These are phyloP conservation scores for Drosophila orosa DNA, from an alignment of 1,140 invertebrate species.

Conservation along the genomic window DNA sequence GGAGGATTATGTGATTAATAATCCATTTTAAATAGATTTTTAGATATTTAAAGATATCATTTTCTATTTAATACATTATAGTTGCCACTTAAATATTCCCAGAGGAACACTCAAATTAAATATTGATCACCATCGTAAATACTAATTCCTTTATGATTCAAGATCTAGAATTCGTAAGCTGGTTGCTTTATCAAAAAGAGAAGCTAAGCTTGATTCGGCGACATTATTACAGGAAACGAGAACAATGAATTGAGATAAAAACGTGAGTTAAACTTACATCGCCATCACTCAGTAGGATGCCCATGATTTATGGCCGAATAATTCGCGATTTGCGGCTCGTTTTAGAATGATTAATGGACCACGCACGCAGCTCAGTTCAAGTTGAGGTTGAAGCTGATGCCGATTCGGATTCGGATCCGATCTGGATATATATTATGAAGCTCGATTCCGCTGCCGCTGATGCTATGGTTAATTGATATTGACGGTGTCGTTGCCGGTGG, in stretches of 20 bases:
- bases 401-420: slow-evolving; percentile 5
- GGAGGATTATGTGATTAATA: too few species aligned
- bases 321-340: slow-evolving; percentile 47
- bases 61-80: too few species aligned
- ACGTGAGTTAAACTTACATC: slow-evolving; percentile 72
- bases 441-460: slow-evolving; percentile 8
- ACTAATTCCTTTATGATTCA: not conserved
- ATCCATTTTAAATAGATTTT: too few species aligned
- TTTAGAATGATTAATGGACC: slow-evolving; percentile 52
- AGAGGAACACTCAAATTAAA: not conserved
- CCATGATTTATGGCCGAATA: slow-evolving; percentile 68
- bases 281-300: slow-evolving; percentile 79
- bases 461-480: slow-evolving; percentile 44
- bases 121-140: not conserved
- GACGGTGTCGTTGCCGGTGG: slow-evolving; percentile 28
- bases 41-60: too few species aligned
- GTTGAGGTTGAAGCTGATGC: slow-evolving; percentile 16
- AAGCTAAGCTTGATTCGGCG: slow-evolving; percentile 9
- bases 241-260: slow-evolving; percentile 21
- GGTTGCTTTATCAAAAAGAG: not conserved
- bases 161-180: not conserved
- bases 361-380: slow-evolving; percentile 39
- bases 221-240: slow-evolving; percentile 20
- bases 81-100: too few species aligned
- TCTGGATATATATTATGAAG: slow-evolving; percentile 13